Evolutionary conservation across 2,888 invertebrate species (phyloP), one percentile per base, ranked within the genome.

Genomic region (Acheta domesticus): DNA sequence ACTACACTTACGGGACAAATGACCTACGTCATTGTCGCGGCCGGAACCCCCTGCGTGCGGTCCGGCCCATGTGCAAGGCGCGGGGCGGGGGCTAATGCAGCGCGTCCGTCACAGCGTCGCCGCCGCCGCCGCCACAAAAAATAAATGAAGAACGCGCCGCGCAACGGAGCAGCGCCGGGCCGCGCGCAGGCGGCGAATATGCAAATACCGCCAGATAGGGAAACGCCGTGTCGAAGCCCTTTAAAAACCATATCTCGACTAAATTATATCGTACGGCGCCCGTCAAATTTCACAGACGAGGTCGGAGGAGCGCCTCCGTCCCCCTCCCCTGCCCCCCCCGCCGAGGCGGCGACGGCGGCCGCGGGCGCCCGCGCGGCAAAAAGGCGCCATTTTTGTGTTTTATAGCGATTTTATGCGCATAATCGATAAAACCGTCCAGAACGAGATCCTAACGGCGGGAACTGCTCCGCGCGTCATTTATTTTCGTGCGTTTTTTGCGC

Each of bases 381-480:
- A 62, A 62, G 62, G 62, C 62, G 62, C 62, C 62, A 62, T 62
- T 62, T 62, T 62, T n/a, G 62, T 62, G 62, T 62, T 62, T 62
- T 62, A 62, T 62, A 62, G 62, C 62, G 62, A 62, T 62, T 62
- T 62, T 62, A 62, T 62, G 62, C 62, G 62, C 62, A 62, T 62
- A 62, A 62, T 62, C 62, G 62, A 62, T 62, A 62, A 62, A 62
- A 62, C 62, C 62, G 62, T 62, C 62, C 62, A 62, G 62, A 62
- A 62, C 62, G n/a, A 62, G 62, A 62, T 62, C 16, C 16, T 62
- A 62, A 62, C 62, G 62, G 62, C 62, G 62, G 62, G 62, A 62
- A 62, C 62, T 62, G 62, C 16, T n/a, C 62, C 62, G 62, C n/a
- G 14, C 62, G 62, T 62, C 62, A 62, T 62, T 62, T 62, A 62